Percentiles rank a stretch among this genome's conserved stretches.
Conservation (phyloP, 2,113 vertebrate species). For the Trichomycterus rosablanca region DNA sequence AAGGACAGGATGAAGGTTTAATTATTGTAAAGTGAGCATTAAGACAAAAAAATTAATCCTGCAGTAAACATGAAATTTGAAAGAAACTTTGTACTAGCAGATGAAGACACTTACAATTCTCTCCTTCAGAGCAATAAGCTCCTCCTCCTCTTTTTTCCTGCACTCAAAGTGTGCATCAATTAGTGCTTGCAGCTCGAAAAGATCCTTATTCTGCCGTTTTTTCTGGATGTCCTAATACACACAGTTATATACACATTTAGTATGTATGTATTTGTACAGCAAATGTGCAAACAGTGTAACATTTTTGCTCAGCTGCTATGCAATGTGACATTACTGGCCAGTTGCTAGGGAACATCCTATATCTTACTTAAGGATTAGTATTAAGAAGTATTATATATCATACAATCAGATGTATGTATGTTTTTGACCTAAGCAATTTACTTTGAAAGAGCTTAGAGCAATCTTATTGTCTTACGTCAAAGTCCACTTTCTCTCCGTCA, state of each 20-base stretch:
- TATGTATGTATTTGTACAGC: not conserved
- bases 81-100: no score
- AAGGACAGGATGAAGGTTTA: no score
- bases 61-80: no score
- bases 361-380: no score
- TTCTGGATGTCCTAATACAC: conserved; percentile 90
- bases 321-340: no score
- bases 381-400: no score
- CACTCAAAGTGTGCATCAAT: conserved; percentile 94
- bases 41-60: no score
- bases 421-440: no score
- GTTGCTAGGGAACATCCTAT: no score
- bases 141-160: conserved; percentile 96
- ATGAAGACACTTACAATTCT: conserved; percentile 94
- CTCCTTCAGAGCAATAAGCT: conserved; percentile 90
- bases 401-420: no score
- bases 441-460: not conserved
- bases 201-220: conserved; percentile 97
- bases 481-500: conserved; percentile 97
- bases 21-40: no score
- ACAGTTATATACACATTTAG: not conserved
- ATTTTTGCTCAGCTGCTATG: not conserved
- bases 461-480: conserved; percentile 84
- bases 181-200: conserved; percentile 88
- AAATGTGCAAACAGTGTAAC: not conserved